Evolutionary conservation across 2,113 vertebrate species (phyloP).

Genomic region (Andinoacara biseriatus): DNA sequence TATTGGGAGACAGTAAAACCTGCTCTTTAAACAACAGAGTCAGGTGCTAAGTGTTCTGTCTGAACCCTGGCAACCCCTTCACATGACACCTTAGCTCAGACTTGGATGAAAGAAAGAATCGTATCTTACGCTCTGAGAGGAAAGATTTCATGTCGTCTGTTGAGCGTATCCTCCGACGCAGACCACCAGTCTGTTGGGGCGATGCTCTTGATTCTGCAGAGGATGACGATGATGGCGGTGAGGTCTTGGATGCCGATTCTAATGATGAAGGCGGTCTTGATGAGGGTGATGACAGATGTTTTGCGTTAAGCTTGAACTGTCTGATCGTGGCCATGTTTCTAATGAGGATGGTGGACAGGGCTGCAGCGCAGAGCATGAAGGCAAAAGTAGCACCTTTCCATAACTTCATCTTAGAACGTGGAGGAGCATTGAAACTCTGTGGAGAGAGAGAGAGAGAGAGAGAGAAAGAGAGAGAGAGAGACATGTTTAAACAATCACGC

Average conservation of each 20-base stretch:
- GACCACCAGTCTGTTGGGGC: constrained; percentile 40
- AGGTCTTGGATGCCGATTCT: constrained; percentile 29
- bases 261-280: constrained; percentile 26
- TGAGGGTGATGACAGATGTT: constrained; percentile 43
- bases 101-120: constrained; percentile 17
- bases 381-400: constrained; percentile 90
- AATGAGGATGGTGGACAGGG: constrained; percentile 86
- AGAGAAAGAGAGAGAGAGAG: constrained; percentile 14
- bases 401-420: constrained; percentile 94
- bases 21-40: constrained; percentile 39
- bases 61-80: constrained; percentile 8
- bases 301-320: constrained; percentile 51
- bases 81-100: constrained; percentile 27
- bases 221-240: background rate
- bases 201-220: constrained; percentile 1
- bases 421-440: constrained; percentile 91
- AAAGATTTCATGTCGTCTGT: constrained; percentile 74
- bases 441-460: constrained; percentile 53
- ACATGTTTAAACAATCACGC: constrained; percentile 36
- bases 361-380: constrained; percentile 87
- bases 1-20: constrained; percentile 25
- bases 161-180: constrained; percentile 66
- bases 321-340: constrained; percentile 78
- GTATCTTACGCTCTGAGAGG: constrained; percentile 81
- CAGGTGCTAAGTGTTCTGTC: constrained; percentile 21